phyloP scores from a whole-genome alignment of 2,797 vertebrate genomes.

The Gastrophryne carolinensis region DNA sequence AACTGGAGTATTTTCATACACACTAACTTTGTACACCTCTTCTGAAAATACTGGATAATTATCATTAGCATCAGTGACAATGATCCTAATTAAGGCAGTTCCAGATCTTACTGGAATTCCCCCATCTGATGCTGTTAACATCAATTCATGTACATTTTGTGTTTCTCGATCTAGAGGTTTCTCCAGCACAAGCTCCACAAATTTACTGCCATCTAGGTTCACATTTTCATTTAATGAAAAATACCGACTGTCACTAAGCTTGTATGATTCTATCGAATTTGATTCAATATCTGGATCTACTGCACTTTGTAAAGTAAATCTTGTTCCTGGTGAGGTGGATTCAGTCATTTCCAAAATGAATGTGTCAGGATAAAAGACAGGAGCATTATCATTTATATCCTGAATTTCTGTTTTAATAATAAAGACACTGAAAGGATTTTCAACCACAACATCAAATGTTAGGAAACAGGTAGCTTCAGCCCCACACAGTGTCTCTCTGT shows the following conservation, averaged over 20 bases:
- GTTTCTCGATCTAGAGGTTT: slow-evolving; percentile 68
- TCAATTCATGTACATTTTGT: slow-evolving; percentile 34
- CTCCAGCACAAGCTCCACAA: slow-evolving; percentile 52
- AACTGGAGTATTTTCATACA: slow-evolving; percentile 65
- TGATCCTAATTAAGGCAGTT: slow-evolving; percentile 63
- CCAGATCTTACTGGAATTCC: slow-evolving; percentile 68
- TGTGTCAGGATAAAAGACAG: slow-evolving; percentile 55
- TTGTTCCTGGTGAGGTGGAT: slow-evolving; percentile 47
- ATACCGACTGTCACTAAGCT: slow-evolving; percentile 52
- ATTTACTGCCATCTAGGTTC: slow-evolving; percentile 20
- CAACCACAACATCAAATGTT: slow-evolving; percentile 58
- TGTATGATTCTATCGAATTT: slow-evolving; percentile 59
- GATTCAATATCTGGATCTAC: slow-evolving; percentile 58
- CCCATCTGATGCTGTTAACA: slow-evolving; percentile 63
- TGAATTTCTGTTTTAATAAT: slow-evolving; percentile 57
- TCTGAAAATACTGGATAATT: slow-evolving; percentile 69
- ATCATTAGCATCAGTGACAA: slow-evolving; percentile 74
- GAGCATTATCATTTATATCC: slow-evolving; percentile 64
- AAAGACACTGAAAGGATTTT: slow-evolving; percentile 56
- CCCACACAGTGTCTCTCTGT: slow-evolving; percentile 59
- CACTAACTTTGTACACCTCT: slow-evolving; percentile 62
- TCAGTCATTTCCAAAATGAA: slow-evolving; percentile 58
- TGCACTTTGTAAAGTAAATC: slow-evolving; percentile 60
- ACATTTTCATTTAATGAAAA: slow-evolving; percentile 57
- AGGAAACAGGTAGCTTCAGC: slow-evolving; percentile 49